Evolutionary conservation across 2,888 invertebrate species (phyloP), one percentile per base, ranked within the genome.

Genomic region (Sialis fuliginosa): DNA sequence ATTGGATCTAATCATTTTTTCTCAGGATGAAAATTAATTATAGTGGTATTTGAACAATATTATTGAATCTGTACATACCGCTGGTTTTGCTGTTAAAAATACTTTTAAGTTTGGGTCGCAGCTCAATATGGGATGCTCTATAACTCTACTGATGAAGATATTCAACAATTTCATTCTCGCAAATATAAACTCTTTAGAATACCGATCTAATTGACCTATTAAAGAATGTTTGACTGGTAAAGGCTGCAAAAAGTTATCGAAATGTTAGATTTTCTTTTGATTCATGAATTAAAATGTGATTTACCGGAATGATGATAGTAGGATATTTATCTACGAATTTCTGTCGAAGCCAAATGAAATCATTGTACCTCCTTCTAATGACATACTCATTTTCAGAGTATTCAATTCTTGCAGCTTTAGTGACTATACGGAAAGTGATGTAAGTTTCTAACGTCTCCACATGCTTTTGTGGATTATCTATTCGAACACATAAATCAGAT

Each of bases 401-500:
- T 55, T 79, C 79, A 52, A 74, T 69, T 53, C 79, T 67, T 9
- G 75, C 72, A 58, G 77, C 79, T 63, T 73, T 77, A 1, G 79
- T 77, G n/a, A 74, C 74, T 34, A 81, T 71, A 45, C 79, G 66
- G 57, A 80, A 82, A 42, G 80, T 77, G 46, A 82, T 77, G 54
- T 74, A 82, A 0, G 81, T 79, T 58, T 81, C 82, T 56, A 81
- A 66, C 0, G 79, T 75, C 54, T 79, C 78, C 42, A 77, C 66
- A 62, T 81, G 79, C 58, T 81, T 81, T 56, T 81, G 80, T 6
- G 81, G 81, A 62, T 75, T 79, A 57, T 81, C 82, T 33, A 82
- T 77, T 60, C 73, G 69, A 4, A 80, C 74, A 59, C 74, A 74
- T 10, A 81, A 60, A 58, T 81, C 80, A 6, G 69, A 63, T 47